Evolutionary conservation across 2,113 vertebrate genomes (phyloP).

Genomic region (Bufo bufo): DNA sequence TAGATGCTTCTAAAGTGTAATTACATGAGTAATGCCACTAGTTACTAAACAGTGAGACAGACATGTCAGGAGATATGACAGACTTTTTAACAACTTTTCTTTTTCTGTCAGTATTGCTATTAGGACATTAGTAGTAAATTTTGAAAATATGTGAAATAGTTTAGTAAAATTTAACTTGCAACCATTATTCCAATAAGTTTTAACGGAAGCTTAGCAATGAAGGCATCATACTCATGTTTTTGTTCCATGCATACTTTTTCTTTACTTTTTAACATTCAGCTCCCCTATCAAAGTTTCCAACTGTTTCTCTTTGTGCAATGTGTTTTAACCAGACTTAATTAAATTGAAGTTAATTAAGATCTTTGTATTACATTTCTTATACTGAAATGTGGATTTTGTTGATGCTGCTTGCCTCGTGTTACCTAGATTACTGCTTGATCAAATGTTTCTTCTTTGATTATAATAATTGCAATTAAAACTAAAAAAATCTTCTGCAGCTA

Average conservation of each 20-base stretch:
- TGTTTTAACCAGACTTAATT: constrained; percentile 20
- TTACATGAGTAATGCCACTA: too few species aligned
- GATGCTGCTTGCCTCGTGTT: neutral
- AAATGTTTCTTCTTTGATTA: constrained; percentile 29
- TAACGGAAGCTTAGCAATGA: neutral
- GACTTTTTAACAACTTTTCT: too few species aligned
- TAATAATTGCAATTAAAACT: constrained; percentile 17
- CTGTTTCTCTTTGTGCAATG: neutral
- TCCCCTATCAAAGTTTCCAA: neutral
- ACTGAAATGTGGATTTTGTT: neutral
- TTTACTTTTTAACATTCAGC: neutral
- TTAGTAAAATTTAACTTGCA: too few species aligned
- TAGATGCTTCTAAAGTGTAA: too few species aligned
- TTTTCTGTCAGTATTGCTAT: too few species aligned
- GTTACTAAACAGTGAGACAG: too few species aligned
- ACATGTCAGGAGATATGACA: too few species aligned
- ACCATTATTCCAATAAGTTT: too few species aligned
- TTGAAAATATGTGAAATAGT: too few species aligned
- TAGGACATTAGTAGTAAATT: too few species aligned
- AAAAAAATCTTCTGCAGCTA: constrained; percentile 11
- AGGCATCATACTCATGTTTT: neutral
- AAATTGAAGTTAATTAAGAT: constrained; percentile 24
- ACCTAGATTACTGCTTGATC: neutral
- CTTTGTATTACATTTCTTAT: constrained; percentile 12
- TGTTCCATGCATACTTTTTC: neutral